phyloP scores from a whole-genome alignment of 1,140 invertebrate species.

The Leptonema lineaticorne region DNA sequence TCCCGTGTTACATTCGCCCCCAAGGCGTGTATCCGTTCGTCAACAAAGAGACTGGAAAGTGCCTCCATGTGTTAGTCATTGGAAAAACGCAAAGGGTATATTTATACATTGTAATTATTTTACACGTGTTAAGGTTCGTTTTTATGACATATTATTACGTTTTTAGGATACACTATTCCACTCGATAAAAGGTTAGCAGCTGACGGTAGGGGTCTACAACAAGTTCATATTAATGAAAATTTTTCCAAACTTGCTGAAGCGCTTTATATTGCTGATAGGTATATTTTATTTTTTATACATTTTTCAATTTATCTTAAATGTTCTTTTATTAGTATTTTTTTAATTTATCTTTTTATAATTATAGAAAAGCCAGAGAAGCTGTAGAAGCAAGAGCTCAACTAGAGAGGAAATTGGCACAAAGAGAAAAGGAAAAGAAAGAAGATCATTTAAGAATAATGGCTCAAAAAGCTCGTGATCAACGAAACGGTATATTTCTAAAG shows the following conservation, averaged over 20 bases:
- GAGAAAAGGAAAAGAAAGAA: conserved; percentile 98
- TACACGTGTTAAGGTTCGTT: too few relatives aligned
- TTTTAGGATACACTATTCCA: conserved; percentile 93
- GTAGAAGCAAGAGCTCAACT: conserved; percentile 95
- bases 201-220: conserved; percentile 95
- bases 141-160: conserved; percentile 32
- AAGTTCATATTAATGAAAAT: conserved; percentile 98
- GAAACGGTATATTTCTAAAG: conserved; percentile 65
- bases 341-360: not conserved
- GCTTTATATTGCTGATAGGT: conserved; percentile 91
- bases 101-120: too few relatives aligned
- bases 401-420: conserved; percentile 95
- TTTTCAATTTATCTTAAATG: not conserved
- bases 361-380: conserved; percentile 90
- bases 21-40: conserved; percentile 95
- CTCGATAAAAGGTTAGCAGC: conserved; percentile 97
- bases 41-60: conserved; percentile 99
- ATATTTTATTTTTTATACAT: not conserved
- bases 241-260: conserved; percentile 98
- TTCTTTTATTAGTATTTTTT: not conserved
- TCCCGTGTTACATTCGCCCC: conserved; percentile 94
- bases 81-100: conserved; percentile 99
- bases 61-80: conserved; percentile 98
- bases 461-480: conserved; percentile 92
- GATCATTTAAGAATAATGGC: conserved; percentile 90